Evolutionary conservation across 2,888 invertebrate species (phyloP).

Genomic region (Herminia tarsipennalis): DNA sequence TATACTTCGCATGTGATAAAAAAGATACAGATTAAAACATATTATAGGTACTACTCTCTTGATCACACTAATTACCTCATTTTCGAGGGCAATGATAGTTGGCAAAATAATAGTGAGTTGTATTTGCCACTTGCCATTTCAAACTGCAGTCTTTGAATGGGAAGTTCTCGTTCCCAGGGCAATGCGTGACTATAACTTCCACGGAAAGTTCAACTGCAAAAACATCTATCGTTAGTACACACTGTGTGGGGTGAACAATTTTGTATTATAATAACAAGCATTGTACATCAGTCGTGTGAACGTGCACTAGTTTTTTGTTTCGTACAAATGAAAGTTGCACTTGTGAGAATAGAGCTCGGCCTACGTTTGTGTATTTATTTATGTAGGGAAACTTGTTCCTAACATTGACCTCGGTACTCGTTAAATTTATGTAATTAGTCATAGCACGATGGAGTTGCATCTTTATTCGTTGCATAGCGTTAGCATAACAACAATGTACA

Average conservation of each 20-base stretch:
- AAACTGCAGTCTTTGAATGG: conserved; percentile 39
- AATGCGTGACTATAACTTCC: conserved; percentile 55
- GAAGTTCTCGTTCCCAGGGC: conserved; percentile 49
- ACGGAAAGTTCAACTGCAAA: conserved; percentile 68
- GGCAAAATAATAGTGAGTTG: conserved; percentile 11
- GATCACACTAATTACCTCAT: not conserved
- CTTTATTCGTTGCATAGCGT: conserved; percentile 6
- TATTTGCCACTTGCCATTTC: conserved; percentile 44
- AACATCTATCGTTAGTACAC: conserved; percentile 44
- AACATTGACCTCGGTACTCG: conserved; percentile 67
- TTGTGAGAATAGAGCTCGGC: conserved; percentile 75
- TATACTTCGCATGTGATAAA: too few relatives aligned
- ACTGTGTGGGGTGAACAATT: conserved; percentile 37
- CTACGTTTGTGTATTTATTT: conserved; percentile 47
- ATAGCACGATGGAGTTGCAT: conserved; percentile 22
- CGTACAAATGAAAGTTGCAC: conserved; percentile 82
- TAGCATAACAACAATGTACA: conserved; percentile 18
- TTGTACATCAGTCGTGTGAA: conserved; percentile 73
- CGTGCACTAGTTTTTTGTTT: conserved; percentile 74
- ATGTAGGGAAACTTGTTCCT: conserved; percentile 68
- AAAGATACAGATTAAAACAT: not conserved
- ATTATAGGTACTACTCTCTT: not conserved
- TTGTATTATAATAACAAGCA: conserved; percentile 62
- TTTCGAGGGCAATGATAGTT: conserved; percentile 15
- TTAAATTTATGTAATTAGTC: conserved; percentile 39